Evolutionary conservation across 2,113 vertebrate species (phyloP).

Genomic region (Nasalis larvatus): DNA sequence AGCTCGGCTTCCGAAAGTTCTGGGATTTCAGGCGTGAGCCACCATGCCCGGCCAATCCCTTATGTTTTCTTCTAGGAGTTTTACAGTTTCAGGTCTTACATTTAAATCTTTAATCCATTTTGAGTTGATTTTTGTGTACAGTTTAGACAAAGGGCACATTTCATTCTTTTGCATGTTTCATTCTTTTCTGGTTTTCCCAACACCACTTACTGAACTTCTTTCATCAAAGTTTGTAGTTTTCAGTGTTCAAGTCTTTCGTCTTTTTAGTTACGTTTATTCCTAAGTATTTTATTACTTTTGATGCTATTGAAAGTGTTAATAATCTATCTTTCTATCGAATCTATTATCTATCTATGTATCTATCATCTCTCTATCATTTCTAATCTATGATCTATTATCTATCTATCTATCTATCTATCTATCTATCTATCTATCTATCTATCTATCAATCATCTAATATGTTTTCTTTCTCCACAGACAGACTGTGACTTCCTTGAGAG

Average conservation of each 20-base stretch:
- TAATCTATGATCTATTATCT: no score
- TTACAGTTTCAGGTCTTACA: neutral
- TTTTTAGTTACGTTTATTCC: neutral
- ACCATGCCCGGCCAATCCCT: neutral
- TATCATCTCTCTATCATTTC: neutral
- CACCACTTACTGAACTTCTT: neutral
- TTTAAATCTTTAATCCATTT: neutral
- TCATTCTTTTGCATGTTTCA: neutral
- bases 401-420: no score
- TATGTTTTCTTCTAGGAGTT: neutral
- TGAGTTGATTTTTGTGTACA: neutral
- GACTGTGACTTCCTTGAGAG: neutral
- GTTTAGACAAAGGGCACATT: neutral
- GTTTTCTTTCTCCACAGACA: neutral
- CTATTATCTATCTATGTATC: neutral
- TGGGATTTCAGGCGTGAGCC: no score
- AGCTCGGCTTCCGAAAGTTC: no score
- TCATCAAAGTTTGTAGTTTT: neutral
- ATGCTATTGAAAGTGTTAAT: neutral
- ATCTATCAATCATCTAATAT: no score
- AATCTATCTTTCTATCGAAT: neutral
- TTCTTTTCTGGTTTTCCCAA: neutral
- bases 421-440: no score
- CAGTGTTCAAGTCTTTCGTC: neutral
- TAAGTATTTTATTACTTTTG: neutral